Evolutionary conservation across 1,140 invertebrate species (phyloP).

Genomic region (Reticulitermes speratus): DNA sequence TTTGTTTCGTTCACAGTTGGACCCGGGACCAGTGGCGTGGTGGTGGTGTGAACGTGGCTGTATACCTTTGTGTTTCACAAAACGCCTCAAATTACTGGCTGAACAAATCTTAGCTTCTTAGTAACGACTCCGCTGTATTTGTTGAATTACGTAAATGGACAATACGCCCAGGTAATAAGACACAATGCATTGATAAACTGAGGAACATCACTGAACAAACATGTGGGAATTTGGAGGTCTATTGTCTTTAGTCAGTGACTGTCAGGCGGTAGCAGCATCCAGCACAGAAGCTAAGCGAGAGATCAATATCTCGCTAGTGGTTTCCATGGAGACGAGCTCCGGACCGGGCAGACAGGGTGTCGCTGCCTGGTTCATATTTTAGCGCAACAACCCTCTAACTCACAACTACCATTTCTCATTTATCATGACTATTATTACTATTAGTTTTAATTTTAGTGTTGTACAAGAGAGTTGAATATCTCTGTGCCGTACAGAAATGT

Average conservation of each 20-base stretch:
- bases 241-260: neutral
- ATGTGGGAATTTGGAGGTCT: neutral
- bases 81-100: too few relatives aligned
- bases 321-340: slow-evolving; percentile 13
- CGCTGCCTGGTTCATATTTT: neutral
- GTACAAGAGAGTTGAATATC: neutral
- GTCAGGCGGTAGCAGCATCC: neutral
- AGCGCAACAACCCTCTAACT: neutral
- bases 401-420: neutral
- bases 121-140: too few relatives aligned
- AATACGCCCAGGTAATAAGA: too few relatives aligned
- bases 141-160: too few relatives aligned
- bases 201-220: too few relatives aligned
- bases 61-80: too few relatives aligned
- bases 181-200: too few relatives aligned
- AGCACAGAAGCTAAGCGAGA: neutral
- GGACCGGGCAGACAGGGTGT: slow-evolving; percentile 14
- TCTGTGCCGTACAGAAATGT: neutral
- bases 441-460: too few relatives aligned
- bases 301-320: slow-evolving; percentile 9
- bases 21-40: too few relatives aligned
- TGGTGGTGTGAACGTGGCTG: too few relatives aligned
- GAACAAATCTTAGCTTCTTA: too few relatives aligned
- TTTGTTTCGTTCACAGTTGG: too few relatives aligned
- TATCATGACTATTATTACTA: neutral